Percentiles rank a stretch among this genome's conserved stretches.
These are phyloP conservation scores for Dorcus parallelipipedus DNA, from an alignment of 2,888 invertebrate species.

Conservation along the genomic window DNA sequence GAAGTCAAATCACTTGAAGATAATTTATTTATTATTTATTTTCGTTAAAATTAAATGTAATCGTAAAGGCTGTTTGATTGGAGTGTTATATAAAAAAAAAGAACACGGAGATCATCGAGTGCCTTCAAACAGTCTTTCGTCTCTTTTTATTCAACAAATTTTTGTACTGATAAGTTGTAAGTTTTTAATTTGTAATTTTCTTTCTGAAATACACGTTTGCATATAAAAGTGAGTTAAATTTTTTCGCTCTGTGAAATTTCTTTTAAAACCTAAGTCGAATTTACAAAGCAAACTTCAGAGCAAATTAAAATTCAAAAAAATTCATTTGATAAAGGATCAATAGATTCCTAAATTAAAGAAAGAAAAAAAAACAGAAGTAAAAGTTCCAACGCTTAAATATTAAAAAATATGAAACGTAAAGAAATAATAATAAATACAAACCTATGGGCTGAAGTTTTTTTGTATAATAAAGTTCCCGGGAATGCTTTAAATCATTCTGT, in stretches of 20 bases:
- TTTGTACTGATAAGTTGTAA: neutral
- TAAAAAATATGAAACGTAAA: no score
- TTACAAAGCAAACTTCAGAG: no score
- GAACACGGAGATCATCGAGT: neutral
- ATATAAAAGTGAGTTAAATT: neutral
- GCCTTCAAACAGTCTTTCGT: neutral
- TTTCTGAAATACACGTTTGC: slow-evolving; percentile 1
- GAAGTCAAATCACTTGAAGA: neutral
- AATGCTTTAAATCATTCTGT: no score
- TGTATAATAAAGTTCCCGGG: no score
- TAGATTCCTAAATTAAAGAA: no score
- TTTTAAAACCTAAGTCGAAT: no score
- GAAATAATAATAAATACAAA: no score
- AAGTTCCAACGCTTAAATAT: no score
- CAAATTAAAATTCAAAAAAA: no score
- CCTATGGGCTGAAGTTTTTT: no score
- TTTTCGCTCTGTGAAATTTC: neutral
- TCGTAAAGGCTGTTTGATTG: neutral
- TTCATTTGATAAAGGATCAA: no score
- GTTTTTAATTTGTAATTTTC: neutral
- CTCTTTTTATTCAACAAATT: neutral
- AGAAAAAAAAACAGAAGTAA: no score
- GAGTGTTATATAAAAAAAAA: neutral
- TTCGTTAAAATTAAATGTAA: neutral
- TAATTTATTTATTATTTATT: neutral